Evolutionary conservation across 2,797 vertebrate species (phyloP).

Genomic region (Coluber constrictor): DNA sequence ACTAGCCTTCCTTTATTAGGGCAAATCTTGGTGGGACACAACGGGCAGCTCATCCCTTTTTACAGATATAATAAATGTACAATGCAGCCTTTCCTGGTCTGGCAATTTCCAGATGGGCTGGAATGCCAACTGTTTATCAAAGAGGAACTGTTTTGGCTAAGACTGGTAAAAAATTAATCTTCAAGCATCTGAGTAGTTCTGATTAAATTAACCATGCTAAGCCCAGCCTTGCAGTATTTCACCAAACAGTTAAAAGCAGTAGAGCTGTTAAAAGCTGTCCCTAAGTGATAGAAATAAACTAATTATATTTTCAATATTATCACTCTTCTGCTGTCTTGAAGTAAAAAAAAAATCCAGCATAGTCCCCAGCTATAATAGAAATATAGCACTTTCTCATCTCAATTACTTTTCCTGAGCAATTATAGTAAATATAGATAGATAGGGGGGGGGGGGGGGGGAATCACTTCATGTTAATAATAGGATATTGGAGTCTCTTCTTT

Average conservation of each 20-base stretch:
- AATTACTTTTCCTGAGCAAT: conserved; percentile 2
- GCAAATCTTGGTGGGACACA: background rate
- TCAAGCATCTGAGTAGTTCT: background rate
- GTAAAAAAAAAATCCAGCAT: background rate
- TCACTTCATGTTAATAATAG: conserved; percentile 13
- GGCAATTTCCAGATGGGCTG: background rate
- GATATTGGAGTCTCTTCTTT: conserved; percentile 37
- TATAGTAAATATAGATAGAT: background rate
- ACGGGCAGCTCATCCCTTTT: background rate
- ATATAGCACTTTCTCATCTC: background rate
- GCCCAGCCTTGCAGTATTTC: background rate
- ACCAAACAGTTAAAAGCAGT: background rate
- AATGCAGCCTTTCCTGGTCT: background rate
- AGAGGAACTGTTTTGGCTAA: background rate
- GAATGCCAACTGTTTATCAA: background rate
- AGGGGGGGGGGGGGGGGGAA: background rate
- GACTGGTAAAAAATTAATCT: background rate
- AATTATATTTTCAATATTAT: background rate
- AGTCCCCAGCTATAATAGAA: background rate
- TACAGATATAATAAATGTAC: background rate
- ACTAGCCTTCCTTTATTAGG: background rate
- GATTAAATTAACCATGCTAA: background rate
- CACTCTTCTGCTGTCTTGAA: background rate
- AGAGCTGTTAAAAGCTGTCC: background rate
- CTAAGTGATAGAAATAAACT: background rate